A percentile compares a stretch with the other conserved stretches of the same genome.
phyloP scores from a whole-genome alignment of 37 sponge, comb jelly and placozoan genomes.

The Halisarca cf. caerulea region DNA sequence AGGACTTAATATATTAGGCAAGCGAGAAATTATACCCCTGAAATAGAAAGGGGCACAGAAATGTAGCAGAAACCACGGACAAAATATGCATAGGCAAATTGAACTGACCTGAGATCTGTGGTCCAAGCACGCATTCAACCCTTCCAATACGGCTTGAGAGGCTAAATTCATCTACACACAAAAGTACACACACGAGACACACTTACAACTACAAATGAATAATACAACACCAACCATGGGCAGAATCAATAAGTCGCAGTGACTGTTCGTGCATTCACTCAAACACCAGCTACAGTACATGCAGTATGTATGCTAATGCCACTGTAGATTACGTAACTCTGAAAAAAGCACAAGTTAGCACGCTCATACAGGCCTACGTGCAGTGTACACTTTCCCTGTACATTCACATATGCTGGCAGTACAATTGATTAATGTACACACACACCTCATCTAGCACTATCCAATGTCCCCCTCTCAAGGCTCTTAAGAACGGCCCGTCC shows the following conservation, averaged over 20 bases:
- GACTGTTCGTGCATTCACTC: too few species aligned
- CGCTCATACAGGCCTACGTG: too few species aligned
- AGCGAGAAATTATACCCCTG: background rate
- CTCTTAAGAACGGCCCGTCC: slow-evolving; percentile 94
- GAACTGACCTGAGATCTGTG: slow-evolving; percentile 90
- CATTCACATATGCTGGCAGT: too few species aligned
- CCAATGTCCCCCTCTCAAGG: slow-evolving; percentile 92
- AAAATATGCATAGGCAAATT: too few species aligned
- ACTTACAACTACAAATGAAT: too few species aligned
- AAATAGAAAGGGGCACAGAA: background rate
- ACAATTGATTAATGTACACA: too few species aligned
- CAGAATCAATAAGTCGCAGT: too few species aligned
- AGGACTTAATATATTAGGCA: background rate
- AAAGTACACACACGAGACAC: background rate
- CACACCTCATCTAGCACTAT: slow-evolving; percentile 91
- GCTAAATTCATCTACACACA: slow-evolving; percentile 91
- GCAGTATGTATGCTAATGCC: background rate
- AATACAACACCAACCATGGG: too few species aligned
- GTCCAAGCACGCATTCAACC: slow-evolving; percentile 96
- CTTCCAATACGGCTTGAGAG: slow-evolving; percentile 96
- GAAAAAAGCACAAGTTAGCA: too few species aligned
- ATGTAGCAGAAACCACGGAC: background rate
- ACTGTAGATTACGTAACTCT: too few species aligned
- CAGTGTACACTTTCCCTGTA: too few species aligned
- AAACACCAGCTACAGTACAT: background rate